Evolutionary conservation across 2,113 vertebrate genomes (phyloP), one percentile per base, ranked within the genome.

Genomic region (Motacilla tschutschensis): DNA sequence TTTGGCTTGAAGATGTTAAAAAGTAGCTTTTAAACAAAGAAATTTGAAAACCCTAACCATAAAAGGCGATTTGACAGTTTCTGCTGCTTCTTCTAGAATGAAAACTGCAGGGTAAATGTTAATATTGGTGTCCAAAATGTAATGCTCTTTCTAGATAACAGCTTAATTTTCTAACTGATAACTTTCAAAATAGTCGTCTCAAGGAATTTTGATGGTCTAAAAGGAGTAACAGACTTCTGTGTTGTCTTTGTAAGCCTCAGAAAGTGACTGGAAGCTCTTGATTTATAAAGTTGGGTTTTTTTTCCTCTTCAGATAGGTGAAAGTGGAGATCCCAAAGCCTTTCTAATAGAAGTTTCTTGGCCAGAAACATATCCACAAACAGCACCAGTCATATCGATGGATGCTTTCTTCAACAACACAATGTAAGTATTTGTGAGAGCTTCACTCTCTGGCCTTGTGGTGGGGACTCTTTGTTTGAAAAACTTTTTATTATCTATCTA

Each of bases 361-460:
- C 98, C 99, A 8, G 98, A 99, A 95, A 98, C 95, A 1, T 99
- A 99, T 78, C 99, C 99, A 17, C 99, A 99, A 48, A 98, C 97
- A 10, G 97, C 98, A 65, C 99, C 99, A 12, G 87, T 97, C 53
- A 97, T 99, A 92, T 98, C 98, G 1, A 98, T 99, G 87, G 98
- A 98, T 54, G 98, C 98, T 71, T 99, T 99, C 95, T 99, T 99
- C 95, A 99, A 99, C 95, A 99, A 99, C 90, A 98, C 97, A 54
- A 98, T 99, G 99, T 98, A 90, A 98, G 98, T 94, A n/a, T 51
- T 81, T 51, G 28, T 31, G 29, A n/a, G 25, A 67, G 13, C 76
- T 84, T 69, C 10, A 3, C 58, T 83, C 36, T 54, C 38, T 75
- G 53, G 29, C 46, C 25, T 76, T 57, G 15, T 43, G 26, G 5